A percentile compares a stretch with the other conserved stretches of the same genome.
phyloP scores from a whole-genome alignment of 1,140 invertebrate genomes.

The Maconellicoccus hirsutus region DNA sequence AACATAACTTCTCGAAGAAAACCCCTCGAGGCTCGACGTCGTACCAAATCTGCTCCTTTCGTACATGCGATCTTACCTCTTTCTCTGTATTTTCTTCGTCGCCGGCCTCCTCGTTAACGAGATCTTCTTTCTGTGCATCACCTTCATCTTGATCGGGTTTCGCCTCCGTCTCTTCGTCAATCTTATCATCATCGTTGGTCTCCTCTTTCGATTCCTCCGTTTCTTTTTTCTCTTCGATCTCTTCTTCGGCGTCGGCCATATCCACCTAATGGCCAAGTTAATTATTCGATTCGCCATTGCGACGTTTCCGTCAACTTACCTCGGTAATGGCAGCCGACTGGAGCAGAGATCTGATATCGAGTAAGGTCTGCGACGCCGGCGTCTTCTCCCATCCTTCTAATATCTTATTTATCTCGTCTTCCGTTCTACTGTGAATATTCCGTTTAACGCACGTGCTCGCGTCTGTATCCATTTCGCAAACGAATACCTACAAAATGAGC shows the following conservation, averaged over 20 bases:
- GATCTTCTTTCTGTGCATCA: not conserved
- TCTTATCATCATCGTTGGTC: conserved; percentile 11
- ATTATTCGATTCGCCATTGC: too few species aligned
- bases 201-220: not conserved
- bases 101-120: not conserved
- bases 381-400: conserved; percentile 64
- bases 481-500: conserved; percentile 53
- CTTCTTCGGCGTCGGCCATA: too few species aligned
- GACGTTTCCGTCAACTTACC: conserved; percentile 34
- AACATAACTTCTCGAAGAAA: too few species aligned
- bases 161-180: not conserved
- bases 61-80: too few species aligned
- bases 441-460: conserved; percentile 59
- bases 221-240: too few species aligned
- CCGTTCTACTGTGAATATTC: conserved; percentile 70
- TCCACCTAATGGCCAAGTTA: too few species aligned
- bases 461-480: conserved; percentile 77
- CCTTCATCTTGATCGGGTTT: not conserved
- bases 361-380: conserved; percentile 48
- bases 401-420: conserved; percentile 67
- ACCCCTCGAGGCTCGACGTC: too few species aligned
- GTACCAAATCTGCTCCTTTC: too few species aligned
- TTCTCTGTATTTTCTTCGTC: too few species aligned
- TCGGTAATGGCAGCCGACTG: conserved; percentile 63
- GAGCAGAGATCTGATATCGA: conserved; percentile 69